Conservation (phyloP, 2,113 vertebrate genomes). For the Neodontobutis hainanensis region DNA sequence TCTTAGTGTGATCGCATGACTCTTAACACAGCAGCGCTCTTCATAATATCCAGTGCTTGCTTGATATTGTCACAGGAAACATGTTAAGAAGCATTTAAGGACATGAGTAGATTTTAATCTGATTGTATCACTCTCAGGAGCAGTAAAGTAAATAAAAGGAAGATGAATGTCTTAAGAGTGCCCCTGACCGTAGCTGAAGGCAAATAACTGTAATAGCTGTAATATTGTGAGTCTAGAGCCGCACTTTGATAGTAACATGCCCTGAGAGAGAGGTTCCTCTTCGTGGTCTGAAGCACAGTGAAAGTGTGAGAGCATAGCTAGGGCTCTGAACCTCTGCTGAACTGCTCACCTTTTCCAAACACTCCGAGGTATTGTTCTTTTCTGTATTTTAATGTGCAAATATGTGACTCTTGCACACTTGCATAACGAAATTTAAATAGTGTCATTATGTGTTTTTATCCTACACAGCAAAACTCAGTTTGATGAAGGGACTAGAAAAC, state of each 20-base stretch:
- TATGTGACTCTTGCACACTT: background rate
- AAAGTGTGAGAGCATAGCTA: background rate
- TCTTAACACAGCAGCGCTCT: too few relatives aligned
- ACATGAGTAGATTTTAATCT: slow-evolving; percentile 17
- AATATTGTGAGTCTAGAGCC: slow-evolving; percentile 21
- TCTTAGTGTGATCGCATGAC: background rate
- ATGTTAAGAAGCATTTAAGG: slow-evolving; percentile 16
- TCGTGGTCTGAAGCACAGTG: background rate
- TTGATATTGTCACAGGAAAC: slow-evolving; percentile 38
- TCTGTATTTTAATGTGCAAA: background rate
- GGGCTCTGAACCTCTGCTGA: slow-evolving; percentile 5
- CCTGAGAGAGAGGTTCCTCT: slow-evolving; percentile 5
- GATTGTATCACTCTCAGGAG: slow-evolving; percentile 45
- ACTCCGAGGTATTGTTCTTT: background rate
- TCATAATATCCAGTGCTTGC: background rate
- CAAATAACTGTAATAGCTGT: slow-evolving; percentile 33
- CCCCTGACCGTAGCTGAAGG: slow-evolving; percentile 25
- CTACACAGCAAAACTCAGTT: too few relatives aligned
- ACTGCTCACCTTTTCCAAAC: background rate
- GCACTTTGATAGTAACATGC: slow-evolving; percentile 10
- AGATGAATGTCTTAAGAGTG: slow-evolving; percentile 2
- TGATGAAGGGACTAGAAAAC: too few relatives aligned
- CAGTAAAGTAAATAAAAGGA: slow-evolving; percentile 31
- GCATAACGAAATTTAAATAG: too few relatives aligned
- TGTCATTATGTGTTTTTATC: too few relatives aligned